phyloP scores from a whole-genome alignment of 2,797 vertebrate species.

The Tiaroga cobitis region DNA sequence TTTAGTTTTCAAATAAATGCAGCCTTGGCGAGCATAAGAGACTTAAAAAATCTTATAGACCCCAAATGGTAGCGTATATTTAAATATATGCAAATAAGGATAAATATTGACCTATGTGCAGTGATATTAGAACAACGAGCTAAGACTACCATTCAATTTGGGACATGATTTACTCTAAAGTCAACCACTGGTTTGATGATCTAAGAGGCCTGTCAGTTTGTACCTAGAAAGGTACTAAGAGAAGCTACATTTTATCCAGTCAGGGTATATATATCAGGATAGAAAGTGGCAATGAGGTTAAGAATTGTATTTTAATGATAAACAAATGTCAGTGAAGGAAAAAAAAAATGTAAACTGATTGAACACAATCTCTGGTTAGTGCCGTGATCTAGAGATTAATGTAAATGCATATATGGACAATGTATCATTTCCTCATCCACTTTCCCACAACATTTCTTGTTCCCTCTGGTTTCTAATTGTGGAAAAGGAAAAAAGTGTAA shows the following conservation, averaged over 20 bases:
- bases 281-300: background rate
- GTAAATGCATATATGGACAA: background rate
- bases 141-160: background rate
- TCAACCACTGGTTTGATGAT: background rate
- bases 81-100: background rate
- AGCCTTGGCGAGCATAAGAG: background rate
- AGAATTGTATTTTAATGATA: background rate
- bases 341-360: background rate
- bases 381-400: background rate
- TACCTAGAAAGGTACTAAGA: too few relatives aligned
- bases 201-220: too few relatives aligned
- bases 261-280: background rate
- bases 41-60: background rate
- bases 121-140: background rate
- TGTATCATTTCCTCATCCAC: background rate
- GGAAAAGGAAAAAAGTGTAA: background rate
- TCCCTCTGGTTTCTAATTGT: background rate
- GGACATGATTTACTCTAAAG: background rate
- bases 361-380: background rate
- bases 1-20: background rate
- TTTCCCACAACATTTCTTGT: background rate
- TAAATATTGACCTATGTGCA: background rate
- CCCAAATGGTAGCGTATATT: background rate
- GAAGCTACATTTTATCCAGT: too few relatives aligned
- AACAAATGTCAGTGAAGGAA: background rate